phyloP scores from a whole-genome alignment of 92 coral and sea anemone species.

The Zoanthus solanderi region DNA sequence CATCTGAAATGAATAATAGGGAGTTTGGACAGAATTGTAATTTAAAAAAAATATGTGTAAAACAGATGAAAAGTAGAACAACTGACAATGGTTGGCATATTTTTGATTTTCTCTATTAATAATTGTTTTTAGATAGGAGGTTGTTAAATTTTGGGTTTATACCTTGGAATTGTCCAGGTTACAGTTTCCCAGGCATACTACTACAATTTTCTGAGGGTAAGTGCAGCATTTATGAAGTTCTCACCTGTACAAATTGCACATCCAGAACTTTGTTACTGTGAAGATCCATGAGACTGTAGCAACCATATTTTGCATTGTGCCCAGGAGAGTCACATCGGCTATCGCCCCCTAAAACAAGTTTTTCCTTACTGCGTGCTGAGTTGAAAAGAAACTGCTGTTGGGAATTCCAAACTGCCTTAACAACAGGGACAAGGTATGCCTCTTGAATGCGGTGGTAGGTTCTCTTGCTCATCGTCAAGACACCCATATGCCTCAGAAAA shows the following conservation, averaged over 20 bases:
- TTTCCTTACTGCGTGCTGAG: not conserved
- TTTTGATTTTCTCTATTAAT: not conserved
- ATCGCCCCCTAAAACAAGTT: conserved; percentile 6
- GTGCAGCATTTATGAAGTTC: not conserved
- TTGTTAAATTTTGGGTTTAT: not conserved
- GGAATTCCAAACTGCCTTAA: not conserved
- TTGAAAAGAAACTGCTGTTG: conserved; percentile 7
- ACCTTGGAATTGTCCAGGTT: not conserved
- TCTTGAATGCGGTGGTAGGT: conserved; percentile 6
- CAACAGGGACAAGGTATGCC: conserved; percentile 23
- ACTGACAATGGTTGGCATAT: not conserved
- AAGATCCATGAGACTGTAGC: conserved; percentile 20
- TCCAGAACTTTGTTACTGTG: not conserved
- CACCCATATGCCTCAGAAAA: conserved; percentile 13
- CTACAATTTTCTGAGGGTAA: not conserved
- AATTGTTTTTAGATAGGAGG: not conserved
- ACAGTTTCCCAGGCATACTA: not conserved
- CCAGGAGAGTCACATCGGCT: conserved; percentile 27
- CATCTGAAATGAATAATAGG: not conserved
- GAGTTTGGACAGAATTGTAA: not conserved
- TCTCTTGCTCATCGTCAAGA: conserved; percentile 17
- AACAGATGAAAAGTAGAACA: not conserved
- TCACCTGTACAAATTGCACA: conserved; percentile 6
- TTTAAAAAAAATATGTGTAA: not conserved
- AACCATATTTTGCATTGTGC: conserved; percentile 14